Evolutionary conservation across 2,888 invertebrate genomes (phyloP).

Genomic region (Diarsia rubi): DNA sequence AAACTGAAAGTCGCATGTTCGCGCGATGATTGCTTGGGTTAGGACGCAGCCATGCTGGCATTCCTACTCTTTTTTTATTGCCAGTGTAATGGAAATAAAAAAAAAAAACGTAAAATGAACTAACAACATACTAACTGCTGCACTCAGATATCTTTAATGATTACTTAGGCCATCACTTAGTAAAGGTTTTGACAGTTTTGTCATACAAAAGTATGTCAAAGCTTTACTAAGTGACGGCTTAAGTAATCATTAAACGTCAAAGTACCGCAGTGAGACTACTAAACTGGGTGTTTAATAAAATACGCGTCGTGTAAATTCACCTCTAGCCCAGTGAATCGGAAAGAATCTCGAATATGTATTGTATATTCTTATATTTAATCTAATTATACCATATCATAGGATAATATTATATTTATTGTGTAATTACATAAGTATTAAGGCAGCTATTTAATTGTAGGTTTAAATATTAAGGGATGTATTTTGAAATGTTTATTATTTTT

Average conservation of each 20-base stretch:
- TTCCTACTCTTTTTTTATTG: background rate
- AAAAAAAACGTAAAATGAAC: background rate
- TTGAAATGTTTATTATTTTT: conserved; percentile 51
- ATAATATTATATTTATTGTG: conserved; percentile 70
- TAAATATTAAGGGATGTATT: conserved; percentile 40
- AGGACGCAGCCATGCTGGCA: background rate
- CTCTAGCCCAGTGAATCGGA: conserved; percentile 18
- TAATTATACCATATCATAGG: conserved; percentile 70
- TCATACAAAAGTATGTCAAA: too few relatives aligned
- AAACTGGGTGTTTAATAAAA: too few relatives aligned
- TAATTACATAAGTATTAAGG: conserved; percentile 39
- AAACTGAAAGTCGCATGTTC: background rate
- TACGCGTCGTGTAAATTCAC: conserved; percentile 26
- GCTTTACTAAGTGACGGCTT: too few relatives aligned
- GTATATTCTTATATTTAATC: conserved; percentile 48
- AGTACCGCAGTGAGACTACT: too few relatives aligned
- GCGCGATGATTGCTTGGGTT: background rate
- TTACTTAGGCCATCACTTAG: too few relatives aligned
- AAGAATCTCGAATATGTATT: conserved; percentile 48
- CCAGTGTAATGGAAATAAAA: background rate
- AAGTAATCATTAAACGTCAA: too few relatives aligned
- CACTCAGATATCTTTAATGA: too few relatives aligned
- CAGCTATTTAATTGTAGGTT: conserved; percentile 58
- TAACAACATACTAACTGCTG: background rate
- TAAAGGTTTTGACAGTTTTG: too few relatives aligned